phyloP scores from a whole-genome alignment of 1,140 invertebrate genomes.

The Orius laevigatus region DNA sequence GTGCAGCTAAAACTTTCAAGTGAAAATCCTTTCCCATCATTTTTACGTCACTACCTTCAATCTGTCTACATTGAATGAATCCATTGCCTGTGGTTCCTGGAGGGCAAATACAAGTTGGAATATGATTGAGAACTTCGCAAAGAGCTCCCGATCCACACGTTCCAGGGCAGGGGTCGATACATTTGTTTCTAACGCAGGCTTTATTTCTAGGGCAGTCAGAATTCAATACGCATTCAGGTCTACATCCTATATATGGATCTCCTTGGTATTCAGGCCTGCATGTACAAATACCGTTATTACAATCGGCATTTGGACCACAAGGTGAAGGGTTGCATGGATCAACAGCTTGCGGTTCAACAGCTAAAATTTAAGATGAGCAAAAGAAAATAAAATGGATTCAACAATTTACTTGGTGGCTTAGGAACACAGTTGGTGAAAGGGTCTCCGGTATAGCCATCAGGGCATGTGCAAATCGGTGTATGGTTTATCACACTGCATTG shows the following conservation, averaged over 20 bases:
- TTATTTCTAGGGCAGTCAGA: conserved; percentile 30
- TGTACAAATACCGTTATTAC: conserved; percentile 31
- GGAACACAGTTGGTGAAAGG: conserved; percentile 28
- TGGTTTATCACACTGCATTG: conserved; percentile 58
- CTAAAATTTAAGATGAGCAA: conserved; percentile 17
- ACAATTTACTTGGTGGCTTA: conserved; percentile 17
- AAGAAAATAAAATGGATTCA: neutral
- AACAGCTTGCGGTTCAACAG: conserved; percentile 14
- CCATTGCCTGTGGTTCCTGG: conserved; percentile 32
- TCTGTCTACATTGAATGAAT: conserved; percentile 24
- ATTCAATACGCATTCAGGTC: conserved; percentile 33
- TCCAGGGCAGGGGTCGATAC: conserved; percentile 33
- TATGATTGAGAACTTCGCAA: conserved; percentile 33
- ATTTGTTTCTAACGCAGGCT: conserved; percentile 34
- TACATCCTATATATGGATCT: conserved; percentile 33
- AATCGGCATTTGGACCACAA: conserved; percentile 44
- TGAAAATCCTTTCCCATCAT: neutral
- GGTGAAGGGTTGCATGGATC: conserved; percentile 33
- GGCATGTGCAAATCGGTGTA: conserved; percentile 54
- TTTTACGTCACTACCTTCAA: conserved; percentile 30
- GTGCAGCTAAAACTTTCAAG: conserved; percentile 16
- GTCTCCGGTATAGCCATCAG: conserved; percentile 55
- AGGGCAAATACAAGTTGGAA: conserved; percentile 32
- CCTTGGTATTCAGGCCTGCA: conserved; percentile 37
- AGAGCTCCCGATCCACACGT: conserved; percentile 34